Conservation (phyloP, 2,888 invertebrate genomes). For the Cheiracanthium punctorium region DNA sequence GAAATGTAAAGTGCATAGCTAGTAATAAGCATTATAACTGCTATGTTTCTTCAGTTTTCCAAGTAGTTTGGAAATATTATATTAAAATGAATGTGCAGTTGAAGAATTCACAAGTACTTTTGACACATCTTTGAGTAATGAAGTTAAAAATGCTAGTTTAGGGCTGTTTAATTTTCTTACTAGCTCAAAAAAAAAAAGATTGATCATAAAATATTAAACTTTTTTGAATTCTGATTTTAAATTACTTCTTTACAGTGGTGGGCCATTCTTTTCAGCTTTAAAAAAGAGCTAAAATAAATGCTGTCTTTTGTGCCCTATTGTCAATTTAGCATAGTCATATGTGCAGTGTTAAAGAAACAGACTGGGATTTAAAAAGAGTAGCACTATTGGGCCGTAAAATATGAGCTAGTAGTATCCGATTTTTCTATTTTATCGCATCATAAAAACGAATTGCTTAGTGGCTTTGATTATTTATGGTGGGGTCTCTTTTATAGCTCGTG, state of each 20-base stretch:
- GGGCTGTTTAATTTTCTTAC: no score
- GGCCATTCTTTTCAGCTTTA: not conserved
- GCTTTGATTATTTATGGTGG: slow-evolving; percentile 64
- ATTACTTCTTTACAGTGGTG: not conserved
- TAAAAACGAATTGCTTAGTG: slow-evolving; percentile 65
- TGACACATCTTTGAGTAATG: no score
- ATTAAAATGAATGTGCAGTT: no score
- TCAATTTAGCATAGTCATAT: slow-evolving; percentile 59
- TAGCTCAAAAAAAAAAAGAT: no score
- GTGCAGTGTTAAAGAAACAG: slow-evolving; percentile 55
- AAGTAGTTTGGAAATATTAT: no score
- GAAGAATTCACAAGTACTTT: no score
- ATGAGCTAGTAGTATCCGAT: slow-evolving; percentile 53
- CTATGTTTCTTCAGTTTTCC: no score
- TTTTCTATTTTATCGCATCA: slow-evolving; percentile 63
- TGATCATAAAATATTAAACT: not conserved
- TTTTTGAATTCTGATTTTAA: not conserved
- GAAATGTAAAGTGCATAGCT: no score
- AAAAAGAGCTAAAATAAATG: slow-evolving; percentile 18
- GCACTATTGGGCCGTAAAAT: slow-evolving; percentile 61
- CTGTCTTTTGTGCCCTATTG: slow-evolving; percentile 47
- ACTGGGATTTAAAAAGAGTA: slow-evolving; percentile 50
- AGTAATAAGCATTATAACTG: no score
- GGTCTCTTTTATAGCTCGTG: slow-evolving; percentile 60
- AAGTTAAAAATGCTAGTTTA: no score